A percentile compares a stretch with the other conserved stretches of the same genome.
Conservation (phyloP, 2,888 invertebrate species). For the Nephrotoma appendiculata region DNA sequence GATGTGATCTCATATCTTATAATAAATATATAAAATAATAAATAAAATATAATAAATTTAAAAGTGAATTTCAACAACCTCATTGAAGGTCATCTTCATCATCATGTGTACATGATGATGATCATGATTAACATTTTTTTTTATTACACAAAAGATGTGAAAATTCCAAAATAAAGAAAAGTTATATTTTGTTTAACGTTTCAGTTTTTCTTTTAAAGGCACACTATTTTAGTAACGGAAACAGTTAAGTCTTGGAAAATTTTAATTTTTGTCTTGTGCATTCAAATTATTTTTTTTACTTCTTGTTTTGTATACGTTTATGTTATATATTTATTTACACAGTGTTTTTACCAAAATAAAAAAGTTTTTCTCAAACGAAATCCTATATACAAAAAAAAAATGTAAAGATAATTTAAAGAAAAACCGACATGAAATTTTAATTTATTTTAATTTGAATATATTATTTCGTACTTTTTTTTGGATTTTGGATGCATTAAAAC, state of each 20-base stretch:
- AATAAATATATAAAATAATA: neutral
- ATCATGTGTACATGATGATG: neutral
- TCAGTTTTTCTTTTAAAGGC: neutral
- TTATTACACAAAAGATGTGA: neutral
- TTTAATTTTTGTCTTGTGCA: neutral
- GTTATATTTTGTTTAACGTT: neutral
- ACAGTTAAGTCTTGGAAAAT: neutral
- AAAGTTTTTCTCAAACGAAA: neutral
- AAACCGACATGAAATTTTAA: constrained; percentile 1
- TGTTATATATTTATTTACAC: neutral
- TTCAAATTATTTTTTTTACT: neutral
- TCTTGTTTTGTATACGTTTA: neutral
- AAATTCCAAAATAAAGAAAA: neutral
- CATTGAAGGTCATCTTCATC: constrained; percentile 3
- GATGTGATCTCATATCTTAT: neutral
- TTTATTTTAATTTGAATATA: neutral
- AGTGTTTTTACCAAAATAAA: neutral
- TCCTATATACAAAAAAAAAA: neutral
- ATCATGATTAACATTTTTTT: neutral
- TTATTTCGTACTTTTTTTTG: neutral
- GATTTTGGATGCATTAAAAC: neutral
- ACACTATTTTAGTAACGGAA: constrained; percentile 3
- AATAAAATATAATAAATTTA: neutral
- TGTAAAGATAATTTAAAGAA: neutral
- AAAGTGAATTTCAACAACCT: constrained; percentile 2